Conservation (phyloP, 2,888 invertebrate species). For the Lasioglossum malachurum region DNA sequence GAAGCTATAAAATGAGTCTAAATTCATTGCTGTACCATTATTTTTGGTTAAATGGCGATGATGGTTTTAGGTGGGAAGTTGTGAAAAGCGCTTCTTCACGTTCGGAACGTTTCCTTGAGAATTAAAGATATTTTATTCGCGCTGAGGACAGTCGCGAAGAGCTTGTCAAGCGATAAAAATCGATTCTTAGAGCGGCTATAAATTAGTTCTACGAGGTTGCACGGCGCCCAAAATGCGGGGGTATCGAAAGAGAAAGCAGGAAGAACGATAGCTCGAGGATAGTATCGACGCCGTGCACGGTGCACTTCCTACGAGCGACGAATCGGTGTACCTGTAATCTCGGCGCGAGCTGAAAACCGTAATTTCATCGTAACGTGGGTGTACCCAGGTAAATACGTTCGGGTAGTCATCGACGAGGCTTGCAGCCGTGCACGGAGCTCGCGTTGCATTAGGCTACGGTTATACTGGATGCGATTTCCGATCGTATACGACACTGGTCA, state of each 20-base stretch:
- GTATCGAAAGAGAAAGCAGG: constrained; percentile 62
- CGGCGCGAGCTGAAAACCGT: constrained; percentile 31
- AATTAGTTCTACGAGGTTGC: constrained; percentile 27
- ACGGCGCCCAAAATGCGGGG: constrained; percentile 20
- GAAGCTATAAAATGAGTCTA: too few species aligned
- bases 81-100: background rate
- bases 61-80: background rate
- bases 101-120: background rate
- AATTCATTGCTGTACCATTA: too few species aligned
- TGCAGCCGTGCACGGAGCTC: constrained; percentile 18
- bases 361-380: constrained; percentile 58
- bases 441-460: constrained; percentile 7
- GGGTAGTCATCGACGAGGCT: constrained; percentile 48
- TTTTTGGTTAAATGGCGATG: background rate
- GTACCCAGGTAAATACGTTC: constrained; percentile 47
- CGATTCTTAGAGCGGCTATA: constrained; percentile 6
- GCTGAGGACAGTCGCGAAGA: background rate
- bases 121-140: background rate
- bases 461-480: background rate
- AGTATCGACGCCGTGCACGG: constrained; percentile 24
- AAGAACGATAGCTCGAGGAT: constrained; percentile 46
- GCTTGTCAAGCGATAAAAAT: background rate
- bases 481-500: background rate
- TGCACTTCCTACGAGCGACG: constrained; percentile 42
- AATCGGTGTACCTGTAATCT: constrained; percentile 47